These are phyloP conservation scores for Catagonus wagneri DNA, from an alignment of 2,113 vertebrate genomes.

Conservation along the genomic window DNA sequence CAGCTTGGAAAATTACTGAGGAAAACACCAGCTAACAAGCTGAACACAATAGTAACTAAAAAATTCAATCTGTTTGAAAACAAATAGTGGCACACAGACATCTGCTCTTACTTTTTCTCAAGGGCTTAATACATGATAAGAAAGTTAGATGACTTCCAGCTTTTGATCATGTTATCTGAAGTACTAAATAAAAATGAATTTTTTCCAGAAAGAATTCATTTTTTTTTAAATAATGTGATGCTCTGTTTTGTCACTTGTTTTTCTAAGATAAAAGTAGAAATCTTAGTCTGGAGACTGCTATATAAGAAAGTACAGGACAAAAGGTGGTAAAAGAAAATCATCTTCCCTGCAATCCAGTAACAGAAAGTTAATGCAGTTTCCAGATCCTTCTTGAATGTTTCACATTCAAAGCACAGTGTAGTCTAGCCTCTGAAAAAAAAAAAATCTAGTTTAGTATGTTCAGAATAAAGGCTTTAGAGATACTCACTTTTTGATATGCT, in stretches of 20 bases:
- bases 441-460: background rate
- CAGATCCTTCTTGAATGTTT: background rate
- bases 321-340: background rate
- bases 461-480: background rate
- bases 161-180: background rate
- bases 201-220: background rate
- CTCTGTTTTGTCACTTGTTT: background rate
- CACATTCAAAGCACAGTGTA: background rate
- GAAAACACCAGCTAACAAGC: slow-evolving; percentile 68
- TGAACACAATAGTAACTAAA: slow-evolving; percentile 63
- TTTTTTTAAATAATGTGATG: background rate
- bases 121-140: background rate
- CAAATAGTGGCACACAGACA: background rate
- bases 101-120: slow-evolving; percentile 52
- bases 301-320: background rate
- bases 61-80: slow-evolving; percentile 72
- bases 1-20: background rate
- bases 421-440: background rate
- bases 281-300: background rate
- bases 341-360: background rate
- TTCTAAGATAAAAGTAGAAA: slow-evolving; percentile 8
- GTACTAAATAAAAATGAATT: slow-evolving; percentile 41
- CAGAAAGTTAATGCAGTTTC: background rate
- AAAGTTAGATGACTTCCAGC: slow-evolving; percentile 48
- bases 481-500: background rate